These are phyloP conservation scores for Heterotilapia buettikoferi DNA, from an alignment of 2,113 vertebrate species.

Conservation along the genomic window DNA sequence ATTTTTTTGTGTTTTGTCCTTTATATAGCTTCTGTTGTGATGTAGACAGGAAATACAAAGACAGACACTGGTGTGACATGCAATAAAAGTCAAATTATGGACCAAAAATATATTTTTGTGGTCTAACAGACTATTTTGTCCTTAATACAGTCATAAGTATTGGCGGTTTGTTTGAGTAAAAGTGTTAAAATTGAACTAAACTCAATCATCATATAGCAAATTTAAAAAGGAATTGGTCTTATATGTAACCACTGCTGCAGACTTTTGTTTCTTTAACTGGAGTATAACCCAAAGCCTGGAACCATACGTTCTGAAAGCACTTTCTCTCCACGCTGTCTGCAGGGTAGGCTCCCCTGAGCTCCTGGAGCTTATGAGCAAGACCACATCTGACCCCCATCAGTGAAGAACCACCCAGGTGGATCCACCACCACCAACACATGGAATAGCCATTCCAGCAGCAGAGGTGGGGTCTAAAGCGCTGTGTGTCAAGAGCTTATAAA, in stretches of 20 bases:
- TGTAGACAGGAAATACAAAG: not conserved
- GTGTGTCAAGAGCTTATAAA: constrained; percentile 67
- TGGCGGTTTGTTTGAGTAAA: not conserved
- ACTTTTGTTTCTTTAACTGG: constrained; percentile 3
- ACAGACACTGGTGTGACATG: not conserved
- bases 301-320: constrained; percentile 12
- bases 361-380: constrained; percentile 43
- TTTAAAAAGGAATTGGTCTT: not conserved
- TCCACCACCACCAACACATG: constrained; percentile 66
- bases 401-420: constrained; percentile 70
- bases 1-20: not conserved
- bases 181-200: not conserved
- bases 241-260: not conserved
- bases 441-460: constrained; percentile 66
- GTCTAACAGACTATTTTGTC: not conserved
- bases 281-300: not conserved
- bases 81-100: not conserved
- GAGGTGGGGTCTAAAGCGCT: constrained; percentile 57
- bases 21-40: not conserved
- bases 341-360: constrained; percentile 43
- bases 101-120: not conserved
- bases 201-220: not conserved
- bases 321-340: constrained; percentile 26
- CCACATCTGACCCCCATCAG: constrained; percentile 71
- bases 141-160: not conserved